A percentile compares a stretch with the other conserved stretches of the same genome.
Evolutionary conservation across 1,140 invertebrate species (phyloP).

Genomic region (Drosophila saltans): DNA sequence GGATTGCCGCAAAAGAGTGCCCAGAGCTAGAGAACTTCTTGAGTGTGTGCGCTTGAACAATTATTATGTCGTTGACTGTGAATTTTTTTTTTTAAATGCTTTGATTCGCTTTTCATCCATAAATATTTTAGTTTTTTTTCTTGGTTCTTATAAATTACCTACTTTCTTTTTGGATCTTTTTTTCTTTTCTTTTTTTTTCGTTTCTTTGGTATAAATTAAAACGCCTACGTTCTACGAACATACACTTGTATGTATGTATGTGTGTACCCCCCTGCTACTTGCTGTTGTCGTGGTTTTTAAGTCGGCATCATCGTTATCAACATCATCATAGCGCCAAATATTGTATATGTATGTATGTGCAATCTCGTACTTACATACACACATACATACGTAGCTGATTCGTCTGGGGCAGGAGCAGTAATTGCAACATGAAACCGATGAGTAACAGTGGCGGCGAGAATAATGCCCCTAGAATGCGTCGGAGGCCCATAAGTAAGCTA

Average conservation of each 20-base stretch:
- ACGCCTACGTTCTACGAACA: slow-evolving; percentile 35
- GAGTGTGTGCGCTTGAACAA: neutral
- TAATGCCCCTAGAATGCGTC: slow-evolving; percentile 69
- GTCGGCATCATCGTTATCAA: slow-evolving; percentile 13
- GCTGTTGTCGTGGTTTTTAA: no score
- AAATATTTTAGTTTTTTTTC: slow-evolving; percentile 9
- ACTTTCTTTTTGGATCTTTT: slow-evolving; percentile 61
- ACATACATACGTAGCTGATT: slow-evolving; percentile 3
- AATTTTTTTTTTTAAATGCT: neutral
- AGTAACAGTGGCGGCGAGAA: slow-evolving; percentile 68
- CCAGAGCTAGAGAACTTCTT: neutral
- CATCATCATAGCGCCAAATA: slow-evolving; percentile 10
- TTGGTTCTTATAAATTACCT: slow-evolving; percentile 21
- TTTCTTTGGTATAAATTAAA: slow-evolving; percentile 43
- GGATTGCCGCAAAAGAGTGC: neutral
- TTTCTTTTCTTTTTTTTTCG: slow-evolving; percentile 37
- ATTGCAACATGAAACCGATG: slow-evolving; percentile 58
- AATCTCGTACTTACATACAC: no score
- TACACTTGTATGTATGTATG: no score
- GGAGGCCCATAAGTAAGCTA: slow-evolving; percentile 79
- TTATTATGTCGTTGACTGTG: neutral
- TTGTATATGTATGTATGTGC: neutral
- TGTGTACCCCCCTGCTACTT: no score
- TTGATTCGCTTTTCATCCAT: neutral
- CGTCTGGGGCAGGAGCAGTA: slow-evolving; percentile 24